Percentiles rank a stretch among this genome's conserved stretches.
Evolutionary conservation across 2,888 invertebrate genomes (phyloP).

Genomic region (Epiblema foenella): DNA sequence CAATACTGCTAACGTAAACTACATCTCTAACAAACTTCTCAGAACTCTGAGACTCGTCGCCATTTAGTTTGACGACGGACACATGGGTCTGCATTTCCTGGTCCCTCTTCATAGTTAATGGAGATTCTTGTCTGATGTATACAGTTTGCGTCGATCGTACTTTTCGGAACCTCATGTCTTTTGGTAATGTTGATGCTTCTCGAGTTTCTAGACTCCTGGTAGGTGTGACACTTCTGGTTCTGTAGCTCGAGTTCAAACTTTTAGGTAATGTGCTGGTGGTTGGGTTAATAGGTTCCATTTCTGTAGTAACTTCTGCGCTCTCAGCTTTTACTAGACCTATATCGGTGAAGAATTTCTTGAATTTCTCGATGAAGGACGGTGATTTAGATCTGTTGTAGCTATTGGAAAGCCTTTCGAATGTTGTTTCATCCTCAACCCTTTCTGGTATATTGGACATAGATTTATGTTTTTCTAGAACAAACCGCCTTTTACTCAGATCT

Average conservation of each 20-base stretch:
- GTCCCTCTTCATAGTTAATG: slow-evolving; percentile 53
- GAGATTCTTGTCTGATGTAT: slow-evolving; percentile 73
- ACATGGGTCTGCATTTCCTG: slow-evolving; percentile 67
- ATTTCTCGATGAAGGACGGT: slow-evolving; percentile 79
- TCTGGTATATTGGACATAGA: slow-evolving; percentile 80
- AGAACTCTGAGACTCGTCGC: slow-evolving; percentile 67
- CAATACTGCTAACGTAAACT: slow-evolving; percentile 68
- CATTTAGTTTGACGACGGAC: slow-evolving; percentile 74
- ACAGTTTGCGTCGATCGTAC: slow-evolving; percentile 77
- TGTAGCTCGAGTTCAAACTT: slow-evolving; percentile 69
- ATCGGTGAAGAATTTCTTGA: slow-evolving; percentile 77
- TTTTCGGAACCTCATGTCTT: slow-evolving; percentile 79
- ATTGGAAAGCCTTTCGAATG: slow-evolving; percentile 68
- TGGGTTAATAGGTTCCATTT: slow-evolving; percentile 47
- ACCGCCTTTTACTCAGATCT: slow-evolving; percentile 64
- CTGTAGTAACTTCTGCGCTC: slow-evolving; percentile 53
- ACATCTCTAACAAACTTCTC: slow-evolving; percentile 68
- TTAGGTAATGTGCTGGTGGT: slow-evolving; percentile 70
- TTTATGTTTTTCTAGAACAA: slow-evolving; percentile 73
- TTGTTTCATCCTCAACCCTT: slow-evolving; percentile 69
- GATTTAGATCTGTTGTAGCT: slow-evolving; percentile 77
- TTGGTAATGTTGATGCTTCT: slow-evolving; percentile 74
- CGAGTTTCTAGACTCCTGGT: slow-evolving; percentile 60
- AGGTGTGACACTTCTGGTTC: slow-evolving; percentile 69
- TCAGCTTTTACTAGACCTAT: slow-evolving; percentile 74